Percentiles rank a stretch among this genome's conserved stretches.
phyloP scores from a whole-genome alignment of 2,113 vertebrate genomes.

The Eptesicus fuscus region DNA sequence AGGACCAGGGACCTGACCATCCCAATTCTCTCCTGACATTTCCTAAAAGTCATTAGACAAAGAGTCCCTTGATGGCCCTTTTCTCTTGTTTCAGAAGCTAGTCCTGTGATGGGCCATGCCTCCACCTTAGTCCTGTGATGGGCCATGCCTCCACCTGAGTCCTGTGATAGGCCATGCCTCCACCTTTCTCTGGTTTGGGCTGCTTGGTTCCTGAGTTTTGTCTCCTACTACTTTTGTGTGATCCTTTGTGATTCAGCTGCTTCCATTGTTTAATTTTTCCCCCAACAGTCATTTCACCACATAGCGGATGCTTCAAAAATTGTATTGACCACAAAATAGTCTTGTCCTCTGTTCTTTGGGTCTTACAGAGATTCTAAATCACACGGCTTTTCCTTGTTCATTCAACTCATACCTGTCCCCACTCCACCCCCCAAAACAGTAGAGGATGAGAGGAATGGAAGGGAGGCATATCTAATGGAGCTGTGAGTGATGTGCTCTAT shows the following conservation, averaged over 20 bases:
- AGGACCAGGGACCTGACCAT: neutral
- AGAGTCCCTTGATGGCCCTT: neutral
- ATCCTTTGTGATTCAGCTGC: neutral
- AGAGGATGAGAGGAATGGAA: neutral
- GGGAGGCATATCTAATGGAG: neutral
- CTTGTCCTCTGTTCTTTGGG: neutral
- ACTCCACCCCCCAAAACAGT: neutral
- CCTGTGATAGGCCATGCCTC: no score
- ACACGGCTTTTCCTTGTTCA: neutral
- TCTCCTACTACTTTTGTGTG: neutral
- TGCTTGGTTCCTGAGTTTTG: neutral
- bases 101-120: neutral
- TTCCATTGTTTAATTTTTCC: neutral
- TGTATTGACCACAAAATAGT: neutral
- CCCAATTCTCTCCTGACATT: neutral
- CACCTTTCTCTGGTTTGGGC: neutral
- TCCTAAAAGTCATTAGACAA: neutral
- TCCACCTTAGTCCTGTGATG: neutral
- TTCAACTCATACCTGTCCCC: neutral
- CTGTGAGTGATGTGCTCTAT: neutral
- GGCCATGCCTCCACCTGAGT: no score
- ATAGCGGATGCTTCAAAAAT: neutral
- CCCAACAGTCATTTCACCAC: neutral
- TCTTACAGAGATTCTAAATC: neutral
- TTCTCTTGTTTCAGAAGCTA: neutral